phyloP scores from a whole-genome alignment of 2,888 invertebrate species.

The Ectropis crepuscularia region DNA sequence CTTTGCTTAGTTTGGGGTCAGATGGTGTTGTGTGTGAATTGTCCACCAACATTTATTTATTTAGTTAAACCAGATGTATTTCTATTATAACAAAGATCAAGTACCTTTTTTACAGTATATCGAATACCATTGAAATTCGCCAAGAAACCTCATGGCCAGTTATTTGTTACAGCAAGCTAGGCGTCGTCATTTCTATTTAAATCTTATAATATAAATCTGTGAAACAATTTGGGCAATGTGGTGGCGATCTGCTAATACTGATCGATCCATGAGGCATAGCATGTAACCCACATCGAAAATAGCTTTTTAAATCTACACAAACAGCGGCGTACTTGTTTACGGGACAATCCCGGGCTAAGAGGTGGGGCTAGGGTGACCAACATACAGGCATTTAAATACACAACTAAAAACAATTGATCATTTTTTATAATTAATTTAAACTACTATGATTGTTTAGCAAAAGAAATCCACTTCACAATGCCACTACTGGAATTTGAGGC shows the following conservation, averaged over 20 bases:
- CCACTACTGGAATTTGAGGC: no score
- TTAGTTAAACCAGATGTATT: no score
- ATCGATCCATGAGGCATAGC: constrained; percentile 27
- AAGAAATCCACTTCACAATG: no score
- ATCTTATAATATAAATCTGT: constrained; percentile 16
- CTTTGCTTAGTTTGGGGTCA: no score
- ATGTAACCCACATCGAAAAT: constrained; percentile 58
- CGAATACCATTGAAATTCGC: no score
- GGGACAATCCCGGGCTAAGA: constrained; percentile 50
- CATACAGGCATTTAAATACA: not conserved
- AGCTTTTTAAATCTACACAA: constrained; percentile 65
- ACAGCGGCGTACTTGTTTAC: constrained; percentile 66
- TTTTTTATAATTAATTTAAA: not conserved
- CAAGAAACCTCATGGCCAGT: no score
- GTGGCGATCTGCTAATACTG: constrained; percentile 36
- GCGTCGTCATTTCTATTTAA: constrained; percentile 17
- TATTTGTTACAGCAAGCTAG: not conserved
- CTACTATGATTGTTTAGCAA: not conserved
- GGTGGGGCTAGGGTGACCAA: constrained; percentile 36
- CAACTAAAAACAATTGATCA: not conserved
- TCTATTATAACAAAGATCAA: no score
- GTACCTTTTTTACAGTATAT: no score
- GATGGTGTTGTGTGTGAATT: no score
- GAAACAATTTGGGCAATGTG: constrained; percentile 31
- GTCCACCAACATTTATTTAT: no score